These are phyloP conservation scores for Camponotus pennsylvanicus DNA, from an alignment of 1,140 invertebrate species.

Conservation along the genomic window DNA sequence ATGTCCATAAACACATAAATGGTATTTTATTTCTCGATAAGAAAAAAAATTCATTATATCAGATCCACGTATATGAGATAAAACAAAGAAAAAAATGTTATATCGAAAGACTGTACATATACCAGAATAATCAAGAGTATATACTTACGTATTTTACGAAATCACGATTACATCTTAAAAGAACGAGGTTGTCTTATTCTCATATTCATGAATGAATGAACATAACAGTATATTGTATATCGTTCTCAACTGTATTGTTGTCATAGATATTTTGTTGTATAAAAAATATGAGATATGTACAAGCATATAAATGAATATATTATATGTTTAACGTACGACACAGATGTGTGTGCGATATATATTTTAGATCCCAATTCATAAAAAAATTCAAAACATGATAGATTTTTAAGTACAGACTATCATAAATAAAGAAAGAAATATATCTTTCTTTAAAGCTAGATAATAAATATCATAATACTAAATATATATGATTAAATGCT, in stretches of 20 bases:
- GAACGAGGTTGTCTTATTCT: slow-evolving; percentile 79
- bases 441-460: not conserved
- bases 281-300: slow-evolving; percentile 81
- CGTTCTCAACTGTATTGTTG: slow-evolving; percentile 82
- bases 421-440: not conserved
- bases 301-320: slow-evolving; percentile 84
- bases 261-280: slow-evolving; percentile 86
- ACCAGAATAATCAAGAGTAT: slow-evolving; percentile 74
- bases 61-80: slow-evolving; percentile 41
- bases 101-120: slow-evolving; percentile 77
- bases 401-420: not conserved
- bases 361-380: not conserved
- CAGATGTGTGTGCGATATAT: not conserved
- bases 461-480: not conserved
- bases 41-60: slow-evolving; percentile 55
- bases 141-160: slow-evolving; percentile 80
- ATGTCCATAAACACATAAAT: not conserved
- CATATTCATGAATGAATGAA: slow-evolving; percentile 73
- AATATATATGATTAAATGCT: not conserved
- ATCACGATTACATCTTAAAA: slow-evolving; percentile 77
- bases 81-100: slow-evolving; percentile 67
- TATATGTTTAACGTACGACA: slow-evolving; percentile 84
- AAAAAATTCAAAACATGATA: not conserved
- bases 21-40: slow-evolving; percentile 41
- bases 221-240: slow-evolving; percentile 80